Percentiles rank a stretch among this genome's conserved stretches.
Conservation (phyloP, 2,113 vertebrate genomes). For the Hippocampus barbouri region DNA sequence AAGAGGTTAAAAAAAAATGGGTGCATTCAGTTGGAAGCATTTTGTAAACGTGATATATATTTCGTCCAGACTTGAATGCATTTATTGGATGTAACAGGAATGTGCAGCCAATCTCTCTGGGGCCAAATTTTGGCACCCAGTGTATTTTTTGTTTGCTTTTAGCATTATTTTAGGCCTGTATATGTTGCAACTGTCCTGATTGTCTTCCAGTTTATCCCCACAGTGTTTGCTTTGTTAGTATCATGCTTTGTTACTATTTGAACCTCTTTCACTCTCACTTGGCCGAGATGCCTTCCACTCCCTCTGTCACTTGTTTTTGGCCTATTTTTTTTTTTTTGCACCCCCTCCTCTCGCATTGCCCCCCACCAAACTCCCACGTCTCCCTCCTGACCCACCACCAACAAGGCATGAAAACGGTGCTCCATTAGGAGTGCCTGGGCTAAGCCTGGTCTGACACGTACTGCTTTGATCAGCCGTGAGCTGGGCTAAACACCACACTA, state of each 20-base stretch:
- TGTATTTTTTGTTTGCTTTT: neutral
- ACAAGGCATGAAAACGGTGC: conserved; percentile 69
- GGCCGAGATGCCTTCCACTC: conserved; percentile 24
- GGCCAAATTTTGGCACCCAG: neutral
- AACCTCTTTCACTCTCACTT: conserved; percentile 12
- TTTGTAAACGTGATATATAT: neutral
- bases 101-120: neutral
- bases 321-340: neutral
- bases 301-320: conserved; percentile 35
- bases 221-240: conserved; percentile 6
- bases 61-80: neutral
- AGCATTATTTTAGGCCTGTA: neutral
- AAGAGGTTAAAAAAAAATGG: neutral
- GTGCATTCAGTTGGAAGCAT: neutral
- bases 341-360: neutral
- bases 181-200: neutral
- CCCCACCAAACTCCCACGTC: conserved; percentile 16
- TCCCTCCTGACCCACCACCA: conserved; percentile 63
- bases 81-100: neutral
- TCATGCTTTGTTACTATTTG: conserved; percentile 11
- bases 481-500: conserved; percentile 66
- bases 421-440: conserved; percentile 62
- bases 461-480: conserved; percentile 70
- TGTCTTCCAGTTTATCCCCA: conserved; percentile 7
- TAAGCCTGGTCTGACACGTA: conserved; percentile 65